Conservation (phyloP, 1,140 invertebrate genomes). For the Drosophila guanche region DNA sequence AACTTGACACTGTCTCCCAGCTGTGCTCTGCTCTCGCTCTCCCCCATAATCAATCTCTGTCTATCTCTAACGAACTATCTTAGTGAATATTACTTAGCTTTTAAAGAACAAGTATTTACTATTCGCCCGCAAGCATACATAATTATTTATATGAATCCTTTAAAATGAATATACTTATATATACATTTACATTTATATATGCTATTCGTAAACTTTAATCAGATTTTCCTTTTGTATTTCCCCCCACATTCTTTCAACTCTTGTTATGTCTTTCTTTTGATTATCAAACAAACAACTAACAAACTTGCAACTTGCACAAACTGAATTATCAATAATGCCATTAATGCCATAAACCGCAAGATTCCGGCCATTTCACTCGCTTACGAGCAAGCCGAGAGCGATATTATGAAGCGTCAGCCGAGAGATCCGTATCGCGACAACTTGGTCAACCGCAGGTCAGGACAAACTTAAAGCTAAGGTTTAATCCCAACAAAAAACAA, state of each 20-base stretch:
- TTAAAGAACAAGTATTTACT: slow-evolving; percentile 67
- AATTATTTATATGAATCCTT: slow-evolving; percentile 42
- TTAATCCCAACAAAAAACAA: slow-evolving; percentile 43
- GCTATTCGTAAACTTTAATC: slow-evolving; percentile 69
- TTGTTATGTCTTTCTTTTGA: slow-evolving; percentile 81
- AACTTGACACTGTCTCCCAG: slow-evolving; percentile 33
- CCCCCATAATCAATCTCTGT: slow-evolving; percentile 41
- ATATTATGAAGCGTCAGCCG: slow-evolving; percentile 99
- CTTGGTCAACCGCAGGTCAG: slow-evolving; percentile 98
- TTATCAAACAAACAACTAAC: slow-evolving; percentile 60
- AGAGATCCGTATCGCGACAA: slow-evolving; percentile 98
- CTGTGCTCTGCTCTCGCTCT: slow-evolving; percentile 16
- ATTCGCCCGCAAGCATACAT: slow-evolving; percentile 45
- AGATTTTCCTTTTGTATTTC: slow-evolving; percentile 75
- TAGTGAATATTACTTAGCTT: slow-evolving; percentile 60
- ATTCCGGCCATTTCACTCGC: slow-evolving; percentile 99
- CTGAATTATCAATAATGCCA: slow-evolving; percentile 54
- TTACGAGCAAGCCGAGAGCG: slow-evolving; percentile 99
- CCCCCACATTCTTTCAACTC: slow-evolving; percentile 69
- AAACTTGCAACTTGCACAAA: slow-evolving; percentile 63
- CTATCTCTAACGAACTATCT: slow-evolving; percentile 55
- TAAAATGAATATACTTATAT: slow-evolving; percentile 51
- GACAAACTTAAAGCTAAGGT: slow-evolving; percentile 71
- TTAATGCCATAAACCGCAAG: slow-evolving; percentile 85
- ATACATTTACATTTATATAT: slow-evolving; percentile 35